Conservation (phyloP, 2,113 vertebrate genomes). For the Campylorhamphus procurvoides region DNA sequence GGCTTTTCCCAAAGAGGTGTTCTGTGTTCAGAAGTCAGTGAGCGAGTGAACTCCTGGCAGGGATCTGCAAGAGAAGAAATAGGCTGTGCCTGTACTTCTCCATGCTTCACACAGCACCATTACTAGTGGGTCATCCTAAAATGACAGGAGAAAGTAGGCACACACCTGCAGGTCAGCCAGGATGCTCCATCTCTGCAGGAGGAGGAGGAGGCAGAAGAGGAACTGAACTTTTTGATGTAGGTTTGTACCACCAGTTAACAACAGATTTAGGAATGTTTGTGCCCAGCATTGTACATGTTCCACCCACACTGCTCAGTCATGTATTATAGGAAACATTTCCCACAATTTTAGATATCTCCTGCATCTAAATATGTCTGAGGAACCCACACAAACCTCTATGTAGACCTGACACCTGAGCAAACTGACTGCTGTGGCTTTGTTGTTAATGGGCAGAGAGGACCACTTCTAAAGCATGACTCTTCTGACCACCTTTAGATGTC, state of each 20-base stretch:
- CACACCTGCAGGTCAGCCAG: neutral
- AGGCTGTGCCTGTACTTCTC: neutral
- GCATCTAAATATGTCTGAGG: neutral
- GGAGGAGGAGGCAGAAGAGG: neutral
- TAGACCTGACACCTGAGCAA: neutral
- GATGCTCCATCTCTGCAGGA: neutral
- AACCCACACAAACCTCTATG: neutral
- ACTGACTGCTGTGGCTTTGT: neutral
- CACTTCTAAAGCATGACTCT: neutral
- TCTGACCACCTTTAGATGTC: neutral
- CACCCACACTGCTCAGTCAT: neutral
- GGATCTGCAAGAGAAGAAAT: neutral
- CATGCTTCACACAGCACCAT: fast-evolving
- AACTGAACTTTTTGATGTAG: fast-evolving
- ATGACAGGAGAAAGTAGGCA: neutral
- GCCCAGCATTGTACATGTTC: neutral
- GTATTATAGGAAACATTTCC: neutral
- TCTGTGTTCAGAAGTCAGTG: neutral
- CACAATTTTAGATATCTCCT: neutral
- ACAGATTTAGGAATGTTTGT: neutral
- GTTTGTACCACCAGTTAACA: neutral
- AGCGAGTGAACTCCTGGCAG: neutral
- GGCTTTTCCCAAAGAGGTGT: neutral
- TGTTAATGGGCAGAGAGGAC: neutral
- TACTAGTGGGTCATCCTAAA: neutral